phyloP scores from a whole-genome alignment of 2,797 vertebrate species.

The Alectoris magna region DNA sequence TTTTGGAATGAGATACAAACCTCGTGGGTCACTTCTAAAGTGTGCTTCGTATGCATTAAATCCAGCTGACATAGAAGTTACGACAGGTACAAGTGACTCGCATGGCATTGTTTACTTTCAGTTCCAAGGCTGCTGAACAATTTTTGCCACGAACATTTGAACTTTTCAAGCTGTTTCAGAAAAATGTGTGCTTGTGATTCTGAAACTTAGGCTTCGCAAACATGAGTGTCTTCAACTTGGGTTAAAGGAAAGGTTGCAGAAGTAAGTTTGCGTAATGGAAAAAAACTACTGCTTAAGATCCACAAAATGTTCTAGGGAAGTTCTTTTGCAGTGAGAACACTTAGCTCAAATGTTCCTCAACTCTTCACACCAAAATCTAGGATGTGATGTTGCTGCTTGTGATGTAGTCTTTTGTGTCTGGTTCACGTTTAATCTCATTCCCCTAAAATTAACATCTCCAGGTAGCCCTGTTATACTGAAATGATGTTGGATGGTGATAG shows the following conservation, averaged over 20 bases:
- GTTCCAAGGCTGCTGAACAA: not conserved
- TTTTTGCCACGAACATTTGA: conserved; percentile 7
- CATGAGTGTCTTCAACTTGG: not conserved
- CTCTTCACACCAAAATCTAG: not conserved
- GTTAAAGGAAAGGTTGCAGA: not conserved
- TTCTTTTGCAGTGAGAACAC: not conserved
- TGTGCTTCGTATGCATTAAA: not conserved
- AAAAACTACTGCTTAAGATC: not conserved
- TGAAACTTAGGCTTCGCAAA: not conserved
- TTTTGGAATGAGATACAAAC: conserved; percentile 20
- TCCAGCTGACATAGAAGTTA: not conserved
- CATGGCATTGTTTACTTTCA: not conserved
- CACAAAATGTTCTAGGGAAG: not conserved
- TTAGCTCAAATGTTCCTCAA: not conserved
- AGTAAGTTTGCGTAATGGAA: conserved; percentile 14
- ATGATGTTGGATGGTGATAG: not conserved
- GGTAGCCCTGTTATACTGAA: not conserved
- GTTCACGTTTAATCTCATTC: not conserved
- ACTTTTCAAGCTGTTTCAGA: not conserved
- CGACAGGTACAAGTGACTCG: not conserved
- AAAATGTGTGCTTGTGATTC: not conserved
- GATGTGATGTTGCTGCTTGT: not conserved
- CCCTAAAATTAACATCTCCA: not conserved
- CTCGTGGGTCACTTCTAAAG: not conserved
- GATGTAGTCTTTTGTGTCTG: not conserved